phyloP scores from a whole-genome alignment of 2,113 vertebrate species.

The Junco hyemalis region DNA sequence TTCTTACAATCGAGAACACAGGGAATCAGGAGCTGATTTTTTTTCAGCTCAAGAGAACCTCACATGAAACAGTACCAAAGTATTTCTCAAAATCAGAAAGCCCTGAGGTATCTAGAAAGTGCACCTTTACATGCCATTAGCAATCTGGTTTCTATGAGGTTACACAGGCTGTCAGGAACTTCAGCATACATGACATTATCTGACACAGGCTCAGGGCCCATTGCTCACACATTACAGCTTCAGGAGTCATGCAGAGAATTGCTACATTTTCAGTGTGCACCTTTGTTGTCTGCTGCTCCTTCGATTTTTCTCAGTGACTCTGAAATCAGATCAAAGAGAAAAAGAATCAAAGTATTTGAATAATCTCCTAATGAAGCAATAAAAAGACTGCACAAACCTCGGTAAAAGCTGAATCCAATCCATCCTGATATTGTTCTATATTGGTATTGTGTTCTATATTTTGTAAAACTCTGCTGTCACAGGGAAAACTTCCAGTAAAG shows the following conservation, averaged over 20 bases:
- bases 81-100: background rate
- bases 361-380: background rate
- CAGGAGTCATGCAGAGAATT: background rate
- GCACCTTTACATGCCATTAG: background rate
- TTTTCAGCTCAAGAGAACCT: background rate
- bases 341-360: background rate
- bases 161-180: background rate
- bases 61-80: background rate
- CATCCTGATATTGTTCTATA: background rate
- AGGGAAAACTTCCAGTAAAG: background rate
- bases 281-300: background rate
- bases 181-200: background rate
- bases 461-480: background rate
- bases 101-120: background rate
- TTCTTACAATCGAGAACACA: background rate
- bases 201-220: background rate
- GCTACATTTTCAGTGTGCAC: background rate
- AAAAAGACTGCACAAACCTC: background rate
- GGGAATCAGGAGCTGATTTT: background rate
- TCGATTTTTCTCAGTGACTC: background rate
- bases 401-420: background rate
- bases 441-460: background rate
- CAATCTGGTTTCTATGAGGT: background rate
- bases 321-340: background rate
- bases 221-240: background rate